Percentiles rank a stretch among this genome's conserved stretches.
phyloP scores from a whole-genome alignment of 2,888 invertebrate species.

The Leucophenga maculata region DNA sequence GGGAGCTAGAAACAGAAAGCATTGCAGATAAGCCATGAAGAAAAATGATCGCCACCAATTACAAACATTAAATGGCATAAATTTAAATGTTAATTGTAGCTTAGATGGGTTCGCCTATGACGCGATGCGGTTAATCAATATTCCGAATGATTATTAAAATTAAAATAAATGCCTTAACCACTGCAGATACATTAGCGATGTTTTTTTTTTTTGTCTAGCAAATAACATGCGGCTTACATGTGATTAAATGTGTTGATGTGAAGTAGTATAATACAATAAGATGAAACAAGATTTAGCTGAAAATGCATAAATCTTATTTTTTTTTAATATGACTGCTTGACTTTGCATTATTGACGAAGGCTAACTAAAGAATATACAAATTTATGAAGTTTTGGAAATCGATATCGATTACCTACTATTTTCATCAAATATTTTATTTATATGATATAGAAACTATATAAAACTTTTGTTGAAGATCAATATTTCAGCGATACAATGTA shows the following conservation, averaged over 20 bases:
- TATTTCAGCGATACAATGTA: no score
- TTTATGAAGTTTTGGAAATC: no score
- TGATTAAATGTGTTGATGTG: constrained; percentile 3
- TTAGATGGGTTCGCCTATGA: constrained; percentile 35
- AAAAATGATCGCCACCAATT: constrained; percentile 1
- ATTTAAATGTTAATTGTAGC: constrained; percentile 44
- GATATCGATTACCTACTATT: no score
- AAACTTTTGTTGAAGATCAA: no score
- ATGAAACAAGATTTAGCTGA: no score
- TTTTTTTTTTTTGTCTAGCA: background rate
- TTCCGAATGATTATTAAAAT: constrained; percentile 5
- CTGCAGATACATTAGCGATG: constrained; percentile 34
- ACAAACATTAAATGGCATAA: constrained; percentile 33
- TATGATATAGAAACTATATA: no score
- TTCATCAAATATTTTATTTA: no score
- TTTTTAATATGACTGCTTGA: background rate
- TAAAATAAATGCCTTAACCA: no score
- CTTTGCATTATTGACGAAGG: background rate
- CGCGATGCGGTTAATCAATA: constrained; percentile 24
- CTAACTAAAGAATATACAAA: no score
- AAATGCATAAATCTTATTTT: no score
- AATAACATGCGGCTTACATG: background rate
- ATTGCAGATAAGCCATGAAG: background rate
- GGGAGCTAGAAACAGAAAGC: background rate
- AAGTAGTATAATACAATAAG: no score